phyloP scores from a whole-genome alignment of 1,140 invertebrate genomes.

The Listronotus bonariensis region DNA sequence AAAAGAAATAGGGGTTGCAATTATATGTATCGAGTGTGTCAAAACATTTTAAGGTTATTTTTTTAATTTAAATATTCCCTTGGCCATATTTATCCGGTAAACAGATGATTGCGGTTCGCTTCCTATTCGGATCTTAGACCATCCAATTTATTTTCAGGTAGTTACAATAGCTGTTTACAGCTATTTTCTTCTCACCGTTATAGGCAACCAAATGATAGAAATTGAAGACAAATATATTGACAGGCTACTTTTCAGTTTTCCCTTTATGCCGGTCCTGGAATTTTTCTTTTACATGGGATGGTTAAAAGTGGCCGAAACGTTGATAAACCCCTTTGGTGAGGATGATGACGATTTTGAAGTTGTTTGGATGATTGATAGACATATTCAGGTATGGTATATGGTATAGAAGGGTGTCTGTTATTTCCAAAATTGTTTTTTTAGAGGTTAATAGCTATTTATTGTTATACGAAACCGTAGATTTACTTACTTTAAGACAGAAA shows the following conservation, averaged over 20 bases:
- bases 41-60: too few relatives aligned
- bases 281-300: conserved; percentile 90
- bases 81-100: too few relatives aligned
- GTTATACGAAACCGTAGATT: too few relatives aligned
- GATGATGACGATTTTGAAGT: conserved; percentile 81
- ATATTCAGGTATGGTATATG: conserved; percentile 75
- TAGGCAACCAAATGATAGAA: conserved; percentile 64
- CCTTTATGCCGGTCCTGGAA: conserved; percentile 81
- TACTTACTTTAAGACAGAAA: too few relatives aligned
- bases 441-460: too few relatives aligned
- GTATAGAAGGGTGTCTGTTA: too few relatives aligned
- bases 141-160: conserved; percentile 41
- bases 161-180: conserved; percentile 76
- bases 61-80: too few relatives aligned
- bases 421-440: too few relatives aligned
- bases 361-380: conserved; percentile 87
- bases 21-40: too few relatives aligned
- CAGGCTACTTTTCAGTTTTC: conserved; percentile 77
- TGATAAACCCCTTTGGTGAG: conserved; percentile 89
- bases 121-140: too few relatives aligned
- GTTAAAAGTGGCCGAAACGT: conserved; percentile 83
- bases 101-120: too few relatives aligned
- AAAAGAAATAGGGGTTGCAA: too few relatives aligned
- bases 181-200: conserved; percentile 71
- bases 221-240: conserved; percentile 51